Percentiles rank a stretch among this genome's conserved stretches.
phyloP scores from a whole-genome alignment of 2,797 vertebrate genomes.

The Tragelaphus oryx region DNA sequence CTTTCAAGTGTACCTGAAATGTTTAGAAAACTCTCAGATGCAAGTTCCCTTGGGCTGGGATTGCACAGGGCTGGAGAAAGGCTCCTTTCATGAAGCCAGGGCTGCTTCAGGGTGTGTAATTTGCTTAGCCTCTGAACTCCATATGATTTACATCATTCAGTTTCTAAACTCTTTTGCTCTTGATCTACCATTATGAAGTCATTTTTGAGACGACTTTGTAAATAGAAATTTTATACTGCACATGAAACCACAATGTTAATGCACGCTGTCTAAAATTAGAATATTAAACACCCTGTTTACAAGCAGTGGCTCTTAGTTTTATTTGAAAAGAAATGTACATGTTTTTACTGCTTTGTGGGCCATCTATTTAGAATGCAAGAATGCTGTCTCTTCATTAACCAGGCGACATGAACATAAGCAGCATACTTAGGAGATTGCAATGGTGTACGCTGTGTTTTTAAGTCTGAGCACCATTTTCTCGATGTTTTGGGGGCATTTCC shows the following conservation, averaged over 20 bases:
- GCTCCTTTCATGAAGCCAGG: constrained; percentile 90
- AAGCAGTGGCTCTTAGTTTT: constrained; percentile 54
- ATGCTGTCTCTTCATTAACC: constrained; percentile 59
- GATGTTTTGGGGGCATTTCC: not conserved
- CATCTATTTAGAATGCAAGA: constrained; percentile 50
- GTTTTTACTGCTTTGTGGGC: constrained; percentile 63
- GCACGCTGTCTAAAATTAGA: constrained; percentile 67
- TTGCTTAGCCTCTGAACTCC: constrained; percentile 89
- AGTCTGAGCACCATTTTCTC: constrained; percentile 46
- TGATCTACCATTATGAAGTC: constrained; percentile 82
- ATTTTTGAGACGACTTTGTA: constrained; percentile 79
- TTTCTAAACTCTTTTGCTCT: constrained; percentile 80
- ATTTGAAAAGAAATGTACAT: constrained; percentile 55
- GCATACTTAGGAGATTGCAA: constrained; percentile 27
- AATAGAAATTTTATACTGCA: constrained; percentile 76
- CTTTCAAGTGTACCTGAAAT: constrained; percentile 92
- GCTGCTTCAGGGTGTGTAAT: constrained; percentile 89
- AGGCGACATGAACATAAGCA: constrained; percentile 58
- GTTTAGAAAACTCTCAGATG: constrained; percentile 90
- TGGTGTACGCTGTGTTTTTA: constrained; percentile 31
- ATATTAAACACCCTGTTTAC: constrained; percentile 70
- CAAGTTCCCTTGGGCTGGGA: constrained; percentile 86
- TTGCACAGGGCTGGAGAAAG: constrained; percentile 87
- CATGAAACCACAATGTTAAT: constrained; percentile 72
- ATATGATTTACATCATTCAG: constrained; percentile 86